Evolutionary conservation across 1,140 invertebrate genomes (phyloP).

Genomic region (Venustaconcha ellipsiformis): DNA sequence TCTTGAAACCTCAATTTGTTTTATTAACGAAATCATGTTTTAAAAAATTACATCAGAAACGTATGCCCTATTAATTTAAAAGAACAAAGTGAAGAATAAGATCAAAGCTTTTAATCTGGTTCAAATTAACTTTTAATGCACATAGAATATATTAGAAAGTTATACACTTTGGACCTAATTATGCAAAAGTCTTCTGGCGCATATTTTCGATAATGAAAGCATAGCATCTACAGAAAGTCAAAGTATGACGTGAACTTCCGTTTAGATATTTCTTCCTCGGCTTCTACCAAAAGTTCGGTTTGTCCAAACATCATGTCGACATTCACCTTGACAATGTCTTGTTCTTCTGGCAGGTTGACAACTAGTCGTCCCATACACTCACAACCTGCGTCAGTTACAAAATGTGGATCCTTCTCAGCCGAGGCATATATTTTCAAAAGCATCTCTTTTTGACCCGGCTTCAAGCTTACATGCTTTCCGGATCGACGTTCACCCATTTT

Average conservation of each 20-base stretch:
- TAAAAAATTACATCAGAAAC: no score
- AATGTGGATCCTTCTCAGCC: conserved; percentile 12
- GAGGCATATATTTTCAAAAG: conserved; percentile 27
- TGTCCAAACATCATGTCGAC: conserved; percentile 39
- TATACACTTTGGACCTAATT: no score
- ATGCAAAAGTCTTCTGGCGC: no score
- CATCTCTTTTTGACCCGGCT: conserved; percentile 19
- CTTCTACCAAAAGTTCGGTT: conserved; percentile 41
- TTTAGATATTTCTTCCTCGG: conserved; percentile 16
- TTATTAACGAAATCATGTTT: no score
- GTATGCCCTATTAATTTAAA: no score
- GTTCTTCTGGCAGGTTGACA: conserved; percentile 26
- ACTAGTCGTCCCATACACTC: conserved; percentile 27
- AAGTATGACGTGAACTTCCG: conserved; percentile 32
- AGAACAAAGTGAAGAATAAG: no score
- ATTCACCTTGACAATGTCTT: conserved; percentile 23
- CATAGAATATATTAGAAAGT: no score
- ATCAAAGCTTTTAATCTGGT: no score
- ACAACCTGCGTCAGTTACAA: conserved; percentile 15
- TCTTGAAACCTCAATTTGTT: no score
- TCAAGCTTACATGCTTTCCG: conserved; percentile 19
- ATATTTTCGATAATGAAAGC: no score
- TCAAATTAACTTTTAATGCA: no score
- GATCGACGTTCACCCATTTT: conserved; percentile 23
- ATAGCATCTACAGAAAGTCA: conserved; percentile 26